Evolutionary conservation across 1,140 invertebrate species (phyloP).

Genomic region (Heliothis subflexa): DNA sequence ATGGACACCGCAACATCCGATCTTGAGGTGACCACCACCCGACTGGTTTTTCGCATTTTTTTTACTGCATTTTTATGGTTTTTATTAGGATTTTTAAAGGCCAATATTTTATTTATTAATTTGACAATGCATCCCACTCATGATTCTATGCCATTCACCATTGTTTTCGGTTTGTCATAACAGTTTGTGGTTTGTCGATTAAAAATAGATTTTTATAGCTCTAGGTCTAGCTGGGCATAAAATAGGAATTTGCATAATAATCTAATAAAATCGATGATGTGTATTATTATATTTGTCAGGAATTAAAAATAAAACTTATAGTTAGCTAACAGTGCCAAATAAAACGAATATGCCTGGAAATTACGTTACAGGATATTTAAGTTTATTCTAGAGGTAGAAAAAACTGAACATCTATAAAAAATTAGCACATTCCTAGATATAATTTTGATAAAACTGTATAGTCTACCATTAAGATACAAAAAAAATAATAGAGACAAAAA

Average conservation of each 20-base stretch:
- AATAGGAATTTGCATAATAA: slow-evolving; percentile 1
- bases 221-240: neutral
- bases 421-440: no score
- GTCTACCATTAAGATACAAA: no score
- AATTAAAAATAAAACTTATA: neutral
- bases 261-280: neutral
- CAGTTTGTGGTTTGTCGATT: neutral
- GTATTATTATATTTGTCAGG: neutral
- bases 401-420: neutral
- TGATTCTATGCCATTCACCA: neutral
- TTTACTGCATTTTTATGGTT: slow-evolving; percentile 39
- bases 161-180: slow-evolving; percentile 4
- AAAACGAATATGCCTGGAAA: neutral
- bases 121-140: slow-evolving; percentile 24
- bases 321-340: neutral
- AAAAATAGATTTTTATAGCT: slow-evolving; percentile 6
- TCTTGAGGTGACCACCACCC: slow-evolving; percentile 40
- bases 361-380: neutral
- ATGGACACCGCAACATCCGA: slow-evolving; percentile 82
- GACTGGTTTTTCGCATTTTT: slow-evolving; percentile 36
- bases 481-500: no score
- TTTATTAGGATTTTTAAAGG: slow-evolving; percentile 7
- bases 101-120: slow-evolving; percentile 23
- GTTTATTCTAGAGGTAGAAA: neutral
- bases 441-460: no score